A percentile compares a stretch with the other conserved stretches of the same genome.
Evolutionary conservation across 2,888 invertebrate genomes (phyloP).

Genomic region (Pandemis heparana): DNA sequence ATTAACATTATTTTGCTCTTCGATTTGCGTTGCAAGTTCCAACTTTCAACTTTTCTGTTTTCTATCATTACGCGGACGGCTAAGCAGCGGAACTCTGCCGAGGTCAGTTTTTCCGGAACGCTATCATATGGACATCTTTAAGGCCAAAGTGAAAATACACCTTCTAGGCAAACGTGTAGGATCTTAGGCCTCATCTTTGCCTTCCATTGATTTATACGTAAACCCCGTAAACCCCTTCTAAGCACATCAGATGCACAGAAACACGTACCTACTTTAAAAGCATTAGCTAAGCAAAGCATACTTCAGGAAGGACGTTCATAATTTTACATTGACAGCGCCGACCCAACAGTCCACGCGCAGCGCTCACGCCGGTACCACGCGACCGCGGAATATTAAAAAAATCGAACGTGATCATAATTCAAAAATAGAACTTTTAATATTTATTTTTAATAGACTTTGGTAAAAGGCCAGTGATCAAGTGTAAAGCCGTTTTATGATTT

Average conservation of each 20-base stretch:
- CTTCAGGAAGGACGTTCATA: constrained; percentile 30
- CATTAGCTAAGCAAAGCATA: constrained; percentile 13
- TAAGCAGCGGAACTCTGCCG: no score
- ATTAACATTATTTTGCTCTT: no score
- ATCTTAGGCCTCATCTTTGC: no score
- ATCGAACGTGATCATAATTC: constrained; percentile 32
- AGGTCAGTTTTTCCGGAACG: no score
- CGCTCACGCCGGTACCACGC: constrained; percentile 65
- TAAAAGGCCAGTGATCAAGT: constrained; percentile 38
- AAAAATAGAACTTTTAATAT: constrained; percentile 21
- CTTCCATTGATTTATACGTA: no score
- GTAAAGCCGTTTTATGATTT: constrained; percentile 30
- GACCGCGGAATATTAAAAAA: constrained; percentile 36
- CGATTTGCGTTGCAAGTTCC: no score
- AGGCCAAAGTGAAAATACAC: no score
- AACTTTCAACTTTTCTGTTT: no score
- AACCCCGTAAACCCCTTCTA: not conserved
- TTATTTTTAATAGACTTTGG: constrained; percentile 32
- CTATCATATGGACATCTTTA: no score
- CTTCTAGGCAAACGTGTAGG: no score
- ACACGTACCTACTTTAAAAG: not conserved
- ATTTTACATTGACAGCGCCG: constrained; percentile 46
- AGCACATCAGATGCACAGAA: not conserved
- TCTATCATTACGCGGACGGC: no score
- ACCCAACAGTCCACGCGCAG: constrained; percentile 60